Base-by-base conservation (phyloP, 2,113 vertebrate genomes). In the Bostrychus sinensis region DNA sequence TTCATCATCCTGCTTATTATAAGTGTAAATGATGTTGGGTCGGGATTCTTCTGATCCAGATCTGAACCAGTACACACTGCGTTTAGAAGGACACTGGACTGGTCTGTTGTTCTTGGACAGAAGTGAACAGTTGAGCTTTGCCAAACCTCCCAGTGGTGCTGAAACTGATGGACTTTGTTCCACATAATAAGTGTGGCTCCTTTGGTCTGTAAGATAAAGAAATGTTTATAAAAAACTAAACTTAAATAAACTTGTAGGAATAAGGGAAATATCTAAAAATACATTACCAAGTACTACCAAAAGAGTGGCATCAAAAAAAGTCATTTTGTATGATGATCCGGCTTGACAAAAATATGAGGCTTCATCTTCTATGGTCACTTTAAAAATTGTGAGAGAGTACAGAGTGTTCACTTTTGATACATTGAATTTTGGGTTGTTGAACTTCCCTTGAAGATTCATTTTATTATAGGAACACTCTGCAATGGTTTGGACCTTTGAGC, bases 81-180 rank as follows among this genome's bases (percentile, higher is more conserved):
- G 43, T 62, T 70, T 60, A 16, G 6, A 34, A 48, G 71, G 62
- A 72, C 75, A 84, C 60, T 59, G 17, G 14, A 2, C 28, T 25
- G 2, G 17, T 9, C 56, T 4, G 9, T 66, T 28, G 2, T 10
- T 28, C 34, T 59, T 57, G 48, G 26, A 71, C 53, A 72, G 8
- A 37, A 88, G 67, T 2, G 73, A 83, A 61, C 86, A 89, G 37
- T 77, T 42, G 13, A 90, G 73, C 51, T 19, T 72, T 54, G 72
- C 42, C 0, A 43, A 16, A 12, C 34, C 23, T 1, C 80, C 82
- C 17, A 8, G 3, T 9, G 19, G 20, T 5, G 79, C 71, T 0
- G 55, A 65, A 3, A 6, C 48, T 0, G 14, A 55, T 0, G 77
- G 48, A 28, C 0, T 55, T 74, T 85, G 76, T 26, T 14, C 28